phyloP scores from a whole-genome alignment of 1,140 invertebrate species.

The Lordiphosa mommai region DNA sequence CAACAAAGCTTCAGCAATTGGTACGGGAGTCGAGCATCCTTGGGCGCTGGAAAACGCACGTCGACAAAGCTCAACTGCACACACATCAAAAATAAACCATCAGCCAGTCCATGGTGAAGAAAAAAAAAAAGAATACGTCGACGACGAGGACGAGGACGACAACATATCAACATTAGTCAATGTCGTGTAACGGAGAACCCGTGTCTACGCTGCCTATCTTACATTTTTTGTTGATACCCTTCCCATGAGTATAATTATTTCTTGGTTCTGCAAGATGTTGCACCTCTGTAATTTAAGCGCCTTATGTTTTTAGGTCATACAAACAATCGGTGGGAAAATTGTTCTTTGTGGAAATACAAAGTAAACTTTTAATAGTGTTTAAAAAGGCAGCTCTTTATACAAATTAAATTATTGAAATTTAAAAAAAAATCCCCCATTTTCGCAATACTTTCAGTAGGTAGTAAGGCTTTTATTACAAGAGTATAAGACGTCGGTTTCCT shows the following conservation, averaged over 20 bases:
- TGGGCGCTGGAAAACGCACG: constrained; percentile 33
- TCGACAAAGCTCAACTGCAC: constrained; percentile 50
- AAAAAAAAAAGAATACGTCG: constrained; percentile 27
- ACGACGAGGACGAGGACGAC: constrained; percentile 30
- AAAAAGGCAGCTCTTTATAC: too few relatives aligned
- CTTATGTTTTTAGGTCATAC: too few relatives aligned
- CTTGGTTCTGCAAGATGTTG: not conserved
- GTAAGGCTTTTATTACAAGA: too few relatives aligned
- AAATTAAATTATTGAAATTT: too few relatives aligned
- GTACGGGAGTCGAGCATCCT: constrained; percentile 39
- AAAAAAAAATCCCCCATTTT: too few relatives aligned
- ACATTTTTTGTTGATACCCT: not conserved
- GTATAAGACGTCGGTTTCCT: too few relatives aligned
- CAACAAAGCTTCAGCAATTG: constrained; percentile 41
- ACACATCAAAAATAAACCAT: constrained; percentile 68
- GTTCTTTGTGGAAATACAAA: too few relatives aligned
- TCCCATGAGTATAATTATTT: not conserved
- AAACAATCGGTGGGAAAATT: too few relatives aligned
- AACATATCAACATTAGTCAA: constrained; percentile 76
- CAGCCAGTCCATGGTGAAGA: constrained; percentile 27
- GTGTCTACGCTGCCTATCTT: constrained; percentile 44
- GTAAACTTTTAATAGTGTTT: too few relatives aligned
- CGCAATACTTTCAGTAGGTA: too few relatives aligned
- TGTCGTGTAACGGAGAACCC: constrained; percentile 66
- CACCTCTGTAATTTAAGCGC: too few relatives aligned